These are phyloP conservation scores for Hormiphora californensis DNA, from an alignment of 37 sponge, comb jelly and placozoan species.

Conservation along the genomic window DNA sequence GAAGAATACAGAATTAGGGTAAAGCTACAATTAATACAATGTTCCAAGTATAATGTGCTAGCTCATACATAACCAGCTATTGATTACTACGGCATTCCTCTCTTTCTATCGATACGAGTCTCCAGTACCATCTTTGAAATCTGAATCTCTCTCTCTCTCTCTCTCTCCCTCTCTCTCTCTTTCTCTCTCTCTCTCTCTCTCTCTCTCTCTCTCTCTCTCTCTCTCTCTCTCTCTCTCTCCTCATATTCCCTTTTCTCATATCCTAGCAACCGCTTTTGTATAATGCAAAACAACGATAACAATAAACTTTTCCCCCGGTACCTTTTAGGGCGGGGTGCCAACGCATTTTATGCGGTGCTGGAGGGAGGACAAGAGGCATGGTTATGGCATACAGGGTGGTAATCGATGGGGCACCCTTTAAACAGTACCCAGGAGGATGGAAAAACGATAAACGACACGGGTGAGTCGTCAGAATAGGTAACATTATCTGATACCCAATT, in stretches of 20 bases:
- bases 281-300: too few relatives aligned
- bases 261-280: constrained; percentile 56
- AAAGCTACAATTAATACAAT: too few relatives aligned
- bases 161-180: neutral
- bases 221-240: neutral
- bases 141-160: neutral
- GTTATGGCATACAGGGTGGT: constrained; percentile 68
- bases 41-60: too few relatives aligned
- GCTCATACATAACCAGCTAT: too few relatives aligned
- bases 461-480: neutral
- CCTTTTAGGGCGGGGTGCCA: too few relatives aligned
- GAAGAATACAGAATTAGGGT: too few relatives aligned
- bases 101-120: neutral
- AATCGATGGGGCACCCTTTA: constrained; percentile 56
- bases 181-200: neutral
- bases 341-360: constrained; percentile 70
- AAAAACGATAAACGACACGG: constrained; percentile 89
- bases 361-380: constrained; percentile 86
- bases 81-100: too few relatives aligned
- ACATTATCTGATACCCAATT: neutral
- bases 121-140: neutral
- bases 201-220: neutral
- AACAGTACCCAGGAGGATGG: constrained; percentile 93
- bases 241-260: neutral
- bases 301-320: too few relatives aligned